Percentiles rank a stretch among this genome's conserved stretches.
phyloP scores from a whole-genome alignment of 1,140 invertebrate genomes.

The Cherax quadricarinatus region DNA sequence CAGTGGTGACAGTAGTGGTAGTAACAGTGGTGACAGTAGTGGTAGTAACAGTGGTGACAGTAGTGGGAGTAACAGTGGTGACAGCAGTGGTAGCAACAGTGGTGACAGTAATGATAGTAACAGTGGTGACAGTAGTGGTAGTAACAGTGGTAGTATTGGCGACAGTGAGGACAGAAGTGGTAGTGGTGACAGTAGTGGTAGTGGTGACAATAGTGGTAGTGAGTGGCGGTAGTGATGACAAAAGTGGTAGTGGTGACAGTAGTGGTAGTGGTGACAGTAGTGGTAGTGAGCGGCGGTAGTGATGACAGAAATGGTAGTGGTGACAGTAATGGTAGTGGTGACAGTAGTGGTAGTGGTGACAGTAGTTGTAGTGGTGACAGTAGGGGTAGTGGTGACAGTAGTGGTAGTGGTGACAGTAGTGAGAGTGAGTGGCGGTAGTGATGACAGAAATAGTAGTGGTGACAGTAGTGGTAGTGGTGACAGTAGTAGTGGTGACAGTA shows the following conservation, averaged over 20 bases:
- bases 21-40: not conserved
- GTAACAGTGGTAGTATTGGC: too few relatives aligned
- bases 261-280: not conserved
- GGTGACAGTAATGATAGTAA: not conserved
- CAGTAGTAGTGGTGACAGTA: too few relatives aligned
- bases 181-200: constrained; percentile 34
- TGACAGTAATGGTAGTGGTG: not conserved
- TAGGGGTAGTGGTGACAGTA: too few relatives aligned
- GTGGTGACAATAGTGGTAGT: not conserved
- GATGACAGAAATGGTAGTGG: not conserved
- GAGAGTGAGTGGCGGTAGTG: not conserved
- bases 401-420: constrained; percentile 10
- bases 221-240: too few relatives aligned
- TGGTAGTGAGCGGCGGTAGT: not conserved
- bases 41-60: too few relatives aligned
- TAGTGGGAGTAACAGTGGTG: too few relatives aligned
- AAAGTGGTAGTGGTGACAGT: too few relatives aligned
- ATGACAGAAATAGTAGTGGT: constrained; percentile 5
- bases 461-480: too few relatives aligned
- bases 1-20: not conserved
- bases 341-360: not conserved
- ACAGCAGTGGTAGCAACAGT: not conserved
- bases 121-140: not conserved
- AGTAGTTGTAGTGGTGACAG: not conserved
- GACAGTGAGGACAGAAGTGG: not conserved